Percentiles rank a stretch among this genome's conserved stretches.
phyloP scores from a whole-genome alignment of 2,888 invertebrate species.

The Cephus rjabovi region DNA sequence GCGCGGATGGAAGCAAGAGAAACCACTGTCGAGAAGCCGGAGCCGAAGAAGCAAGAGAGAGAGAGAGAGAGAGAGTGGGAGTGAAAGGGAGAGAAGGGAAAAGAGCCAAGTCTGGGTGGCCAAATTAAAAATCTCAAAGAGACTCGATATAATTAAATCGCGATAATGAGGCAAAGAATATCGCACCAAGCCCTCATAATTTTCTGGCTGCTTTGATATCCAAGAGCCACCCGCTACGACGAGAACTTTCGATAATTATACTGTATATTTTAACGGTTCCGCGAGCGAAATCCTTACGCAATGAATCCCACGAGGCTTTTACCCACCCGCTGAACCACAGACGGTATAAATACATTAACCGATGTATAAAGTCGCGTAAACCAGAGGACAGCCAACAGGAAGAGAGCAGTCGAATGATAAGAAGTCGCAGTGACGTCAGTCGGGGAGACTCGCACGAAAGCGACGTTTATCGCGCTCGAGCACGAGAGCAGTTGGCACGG shows the following conservation, averaged over 20 bases:
- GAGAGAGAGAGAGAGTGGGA: too few relatives aligned
- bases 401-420: neutral
- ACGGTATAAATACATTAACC: too few relatives aligned
- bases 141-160: slow-evolving; percentile 59
- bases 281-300: too few relatives aligned
- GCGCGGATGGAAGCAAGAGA: slow-evolving; percentile 21
- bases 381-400: too few relatives aligned
- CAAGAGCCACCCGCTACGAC: slow-evolving; percentile 29
- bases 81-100: neutral
- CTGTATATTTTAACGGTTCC: slow-evolving; percentile 21
- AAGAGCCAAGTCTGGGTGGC: slow-evolving; percentile 19
- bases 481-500: slow-evolving; percentile 61
- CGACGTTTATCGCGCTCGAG: slow-evolving; percentile 58
- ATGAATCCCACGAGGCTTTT: too few relatives aligned
- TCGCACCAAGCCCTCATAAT: slow-evolving; percentile 44
- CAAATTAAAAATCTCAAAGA: slow-evolving; percentile 58
- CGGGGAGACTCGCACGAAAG: slow-evolving; percentile 40
- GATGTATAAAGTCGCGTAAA: too few relatives aligned
- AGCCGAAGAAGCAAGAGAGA: too few relatives aligned
- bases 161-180: slow-evolving; percentile 60
- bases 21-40: neutral
- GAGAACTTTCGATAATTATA: slow-evolving; percentile 49
- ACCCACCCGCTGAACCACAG: too few relatives aligned
- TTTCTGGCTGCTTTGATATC: slow-evolving; percentile 53
- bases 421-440: slow-evolving; percentile 28